These are phyloP conservation scores for Schizopygopsis pylzovi DNA, from an alignment of 2,797 vertebrate genomes.

Conservation along the genomic window DNA sequence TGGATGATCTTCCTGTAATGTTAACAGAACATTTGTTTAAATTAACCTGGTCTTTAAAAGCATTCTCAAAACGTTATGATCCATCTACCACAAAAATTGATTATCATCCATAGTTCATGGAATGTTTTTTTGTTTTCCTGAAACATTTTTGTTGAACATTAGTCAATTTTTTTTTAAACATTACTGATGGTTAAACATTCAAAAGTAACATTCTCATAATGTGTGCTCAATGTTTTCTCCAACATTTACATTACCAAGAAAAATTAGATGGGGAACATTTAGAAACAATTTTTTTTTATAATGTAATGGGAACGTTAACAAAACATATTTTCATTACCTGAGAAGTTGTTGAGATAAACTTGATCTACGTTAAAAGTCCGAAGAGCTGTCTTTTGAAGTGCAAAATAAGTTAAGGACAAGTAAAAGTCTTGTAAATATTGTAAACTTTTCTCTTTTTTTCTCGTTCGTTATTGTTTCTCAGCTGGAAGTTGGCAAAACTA, in stretches of 20 bases:
- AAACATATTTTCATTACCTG: neutral
- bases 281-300: neutral
- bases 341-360: neutral
- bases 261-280: neutral
- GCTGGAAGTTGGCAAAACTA: slow-evolving; percentile 25
- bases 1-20: too few species aligned
- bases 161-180: neutral
- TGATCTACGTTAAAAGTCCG: neutral
- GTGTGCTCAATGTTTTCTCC: neutral
- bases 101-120: neutral
- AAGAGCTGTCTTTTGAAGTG: slow-evolving; percentile 9
- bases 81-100: neutral
- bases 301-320: neutral
- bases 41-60: too few species aligned
- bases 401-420: neutral
- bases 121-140: neutral
- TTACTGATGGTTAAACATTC: neutral
- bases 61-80: neutral
- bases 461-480: neutral
- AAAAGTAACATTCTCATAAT: neutral
- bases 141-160: neutral
- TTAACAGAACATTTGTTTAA: too few species aligned
- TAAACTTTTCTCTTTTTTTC: neutral
- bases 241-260: neutral
- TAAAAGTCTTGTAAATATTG: neutral